Base-by-base conservation (phyloP, 2,113 vertebrate species). In the Forbesichthys papilliferus region DNA sequence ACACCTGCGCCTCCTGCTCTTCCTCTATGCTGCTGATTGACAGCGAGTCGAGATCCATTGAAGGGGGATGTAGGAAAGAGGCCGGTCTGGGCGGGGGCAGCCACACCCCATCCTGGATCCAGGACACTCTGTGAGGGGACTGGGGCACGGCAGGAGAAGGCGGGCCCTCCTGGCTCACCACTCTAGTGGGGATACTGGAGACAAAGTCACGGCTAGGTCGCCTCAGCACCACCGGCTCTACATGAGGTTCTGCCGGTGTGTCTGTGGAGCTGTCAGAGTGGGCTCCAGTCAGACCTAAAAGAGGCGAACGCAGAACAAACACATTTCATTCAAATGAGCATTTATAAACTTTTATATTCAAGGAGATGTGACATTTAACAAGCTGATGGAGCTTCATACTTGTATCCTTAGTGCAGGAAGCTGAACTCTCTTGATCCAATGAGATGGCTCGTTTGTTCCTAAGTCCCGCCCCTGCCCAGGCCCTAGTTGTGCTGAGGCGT, bases 91-190 rank as follows among this genome's bases (percentile, higher is more conserved):
- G 83, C 0, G 5, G 87, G 10, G 89, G 86, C 46, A 88, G 61
- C 92, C 91, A 93, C 46, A 90, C 66, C 3, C 88, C 90, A 33
- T 88, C 73, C 79, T 96, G 93, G 0, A 95, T 87, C 96, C 96
- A 97, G 42, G 95, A 95, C 48, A 95, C 95, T 3, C 93, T 80
- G 80, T 95, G 93, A 9, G 90, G 93, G 5, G 90, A 87, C 47
- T 81, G 88, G 36, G 75, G 83, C 0, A 52, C 11, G 0, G 69
- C 0, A 3, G 74, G 57, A 13, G 48, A 20, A 56, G 71, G 1
- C 10, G 78, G 36, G 65, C 74, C 83, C 1, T 8, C 78, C 0
- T 68, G 59, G 52, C 77, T 80, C 0, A n/a, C 54, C 4, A 1
- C 14, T 11, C 68, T 71, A 33, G 57, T 59, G 4, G 59, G n/a